phyloP scores from a whole-genome alignment of 1,140 invertebrate genomes.

The Luehdorfia chinensis region DNA sequence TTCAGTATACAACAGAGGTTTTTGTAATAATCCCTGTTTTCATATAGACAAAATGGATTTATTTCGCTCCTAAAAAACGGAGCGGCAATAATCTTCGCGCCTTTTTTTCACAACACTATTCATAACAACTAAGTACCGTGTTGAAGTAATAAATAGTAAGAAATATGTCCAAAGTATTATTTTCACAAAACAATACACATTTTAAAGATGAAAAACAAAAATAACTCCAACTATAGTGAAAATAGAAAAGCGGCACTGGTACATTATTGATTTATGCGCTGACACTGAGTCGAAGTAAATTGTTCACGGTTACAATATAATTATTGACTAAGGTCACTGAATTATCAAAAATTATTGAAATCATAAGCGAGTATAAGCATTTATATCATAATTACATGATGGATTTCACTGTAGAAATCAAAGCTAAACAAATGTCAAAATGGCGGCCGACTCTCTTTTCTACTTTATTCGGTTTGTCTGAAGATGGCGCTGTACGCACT shows the following conservation, averaged over 20 bases:
- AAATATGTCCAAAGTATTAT: conserved; percentile 24
- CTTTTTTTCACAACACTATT: conserved; percentile 51
- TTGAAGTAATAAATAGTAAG: conserved; percentile 11
- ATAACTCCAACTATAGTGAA: conserved; percentile 40
- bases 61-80: conserved; percentile 24
- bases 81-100: conserved; percentile 56
- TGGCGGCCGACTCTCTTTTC: conserved; percentile 61
- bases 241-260: conserved; percentile 68
- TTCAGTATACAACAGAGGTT: not conserved
- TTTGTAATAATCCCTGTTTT: conserved; percentile 26
- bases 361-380: conserved; percentile 25
- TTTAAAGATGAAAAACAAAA: conserved; percentile 26
- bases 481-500: conserved; percentile 55
- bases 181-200: conserved; percentile 12
- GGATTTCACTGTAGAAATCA: conserved; percentile 55
- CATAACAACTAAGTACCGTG: conserved; percentile 23
- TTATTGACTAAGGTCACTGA: conserved; percentile 25
- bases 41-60: conserved; percentile 25
- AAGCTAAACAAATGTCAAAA: conserved; percentile 76
- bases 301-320: conserved; percentile 36
- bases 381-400: conserved; percentile 53
- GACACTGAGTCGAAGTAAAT: conserved; percentile 36
- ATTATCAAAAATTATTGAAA: conserved; percentile 35
- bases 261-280: conserved; percentile 67
- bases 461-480: conserved; percentile 26